Percentiles rank a stretch among this genome's conserved stretches.
Conservation (phyloP, 2,797 vertebrate genomes). For the Graptemys geographica region DNA sequence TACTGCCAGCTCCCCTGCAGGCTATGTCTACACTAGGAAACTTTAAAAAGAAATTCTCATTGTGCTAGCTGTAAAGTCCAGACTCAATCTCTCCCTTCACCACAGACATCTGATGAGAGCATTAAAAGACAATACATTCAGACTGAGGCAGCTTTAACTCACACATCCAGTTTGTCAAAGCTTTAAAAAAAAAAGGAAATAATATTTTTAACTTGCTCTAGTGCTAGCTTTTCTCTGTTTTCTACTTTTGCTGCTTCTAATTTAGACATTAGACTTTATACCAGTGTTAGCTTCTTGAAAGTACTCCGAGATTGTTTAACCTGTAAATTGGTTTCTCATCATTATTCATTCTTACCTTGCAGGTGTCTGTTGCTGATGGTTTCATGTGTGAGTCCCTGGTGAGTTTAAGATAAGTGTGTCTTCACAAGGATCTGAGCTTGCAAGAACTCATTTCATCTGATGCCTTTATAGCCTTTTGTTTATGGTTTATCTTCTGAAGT, state of each 20-base stretch:
- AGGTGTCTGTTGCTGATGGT: conserved; percentile 11
- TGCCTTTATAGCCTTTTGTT: conserved; percentile 73
- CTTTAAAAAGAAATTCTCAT: not conserved
- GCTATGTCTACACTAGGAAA: not conserved
- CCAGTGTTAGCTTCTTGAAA: not conserved
- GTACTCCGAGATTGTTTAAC: not conserved
- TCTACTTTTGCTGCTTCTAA: not conserved
- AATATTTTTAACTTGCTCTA: not conserved
- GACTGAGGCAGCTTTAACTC: conserved; percentile 12
- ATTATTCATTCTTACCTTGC: not conserved
- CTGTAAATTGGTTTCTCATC: not conserved
- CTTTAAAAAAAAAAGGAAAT: conserved; percentile 43
- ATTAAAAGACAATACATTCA: accelerated
- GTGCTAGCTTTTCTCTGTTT: conserved; percentile 1
- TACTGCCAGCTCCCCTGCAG: not conserved
- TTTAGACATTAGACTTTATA: not conserved
- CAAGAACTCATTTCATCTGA: conserved; percentile 64
- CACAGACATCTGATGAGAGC: not conserved
- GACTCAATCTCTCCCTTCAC: not conserved
- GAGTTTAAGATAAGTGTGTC: conserved; percentile 28
- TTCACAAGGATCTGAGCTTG: conserved; percentile 65
- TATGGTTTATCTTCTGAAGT: conserved; percentile 73
- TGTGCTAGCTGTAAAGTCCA: not conserved
- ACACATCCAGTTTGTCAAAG: conserved; percentile 19
- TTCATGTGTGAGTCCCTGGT: conserved; percentile 33